Evolutionary conservation across 2,888 invertebrate species (phyloP).

Genomic region (Melangyna quadrimaculata): DNA sequence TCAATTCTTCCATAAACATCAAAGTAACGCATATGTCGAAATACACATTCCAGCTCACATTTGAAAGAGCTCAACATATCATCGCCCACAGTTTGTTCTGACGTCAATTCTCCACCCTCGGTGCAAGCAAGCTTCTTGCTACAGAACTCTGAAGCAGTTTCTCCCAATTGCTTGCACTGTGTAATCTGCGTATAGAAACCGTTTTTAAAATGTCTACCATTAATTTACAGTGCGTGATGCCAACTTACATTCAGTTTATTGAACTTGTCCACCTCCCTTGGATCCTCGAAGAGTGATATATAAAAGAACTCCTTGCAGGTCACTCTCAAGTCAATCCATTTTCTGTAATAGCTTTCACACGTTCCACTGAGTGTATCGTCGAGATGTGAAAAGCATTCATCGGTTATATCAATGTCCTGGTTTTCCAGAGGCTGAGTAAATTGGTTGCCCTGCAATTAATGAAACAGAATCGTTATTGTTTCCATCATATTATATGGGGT

Average conservation of each 20-base stretch:
- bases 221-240: not conserved
- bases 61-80: slow-evolving; percentile 57
- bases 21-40: slow-evolving; percentile 73
- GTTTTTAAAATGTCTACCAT: slow-evolving; percentile 5
- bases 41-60: slow-evolving; percentile 72
- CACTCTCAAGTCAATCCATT: slow-evolving; percentile 68
- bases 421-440: slow-evolving; percentile 55
- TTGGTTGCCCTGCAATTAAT: slow-evolving; percentile 48
- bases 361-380: slow-evolving; percentile 72
- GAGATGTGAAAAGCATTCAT: slow-evolving; percentile 43
- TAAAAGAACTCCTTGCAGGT: slow-evolving; percentile 49
- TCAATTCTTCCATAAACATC: slow-evolving; percentile 75
- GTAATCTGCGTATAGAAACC: slow-evolving; percentile 13
- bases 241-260: slow-evolving; percentile 41
- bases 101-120: slow-evolving; percentile 38
- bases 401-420: slow-evolving; percentile 43
- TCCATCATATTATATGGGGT: not conserved
- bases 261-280: slow-evolving; percentile 22
- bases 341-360: slow-evolving; percentile 72
- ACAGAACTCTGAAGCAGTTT: slow-evolving; percentile 74
- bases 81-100: slow-evolving; percentile 17
- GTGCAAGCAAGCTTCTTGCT: slow-evolving; percentile 4
- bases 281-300: slow-evolving; percentile 49
- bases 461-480: not conserved
- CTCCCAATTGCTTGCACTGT: slow-evolving; percentile 35